Conservation (phyloP, 2,888 invertebrate species). For the Caenorhabditis zanzibari region DNA sequence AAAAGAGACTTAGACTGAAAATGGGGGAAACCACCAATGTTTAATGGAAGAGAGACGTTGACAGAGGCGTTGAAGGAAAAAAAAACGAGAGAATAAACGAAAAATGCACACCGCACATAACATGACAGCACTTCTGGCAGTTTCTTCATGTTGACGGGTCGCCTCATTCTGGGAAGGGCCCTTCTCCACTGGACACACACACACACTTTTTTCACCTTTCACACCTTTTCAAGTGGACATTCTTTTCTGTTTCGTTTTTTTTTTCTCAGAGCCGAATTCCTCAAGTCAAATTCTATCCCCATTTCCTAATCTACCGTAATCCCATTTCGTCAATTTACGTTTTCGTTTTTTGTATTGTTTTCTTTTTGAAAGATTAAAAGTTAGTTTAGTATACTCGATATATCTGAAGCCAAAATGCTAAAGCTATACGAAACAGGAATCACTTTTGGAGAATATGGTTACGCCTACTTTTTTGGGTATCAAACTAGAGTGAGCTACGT, state of each 20-base stretch:
- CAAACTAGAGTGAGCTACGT: no score
- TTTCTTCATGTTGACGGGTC: slow-evolving; percentile 57
- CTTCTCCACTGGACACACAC: slow-evolving; percentile 33
- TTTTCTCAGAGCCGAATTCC: neutral
- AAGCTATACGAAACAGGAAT: neutral
- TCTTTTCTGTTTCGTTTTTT: slow-evolving; percentile 20
- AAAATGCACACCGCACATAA: slow-evolving; percentile 65
- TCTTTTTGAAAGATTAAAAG: neutral
- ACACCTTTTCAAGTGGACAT: slow-evolving; percentile 46
- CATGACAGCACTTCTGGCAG: slow-evolving; percentile 56
- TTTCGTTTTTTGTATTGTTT: neutral
- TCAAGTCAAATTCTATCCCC: no score
- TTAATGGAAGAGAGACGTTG: slow-evolving; percentile 31
- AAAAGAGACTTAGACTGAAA: slow-evolving; percentile 54
- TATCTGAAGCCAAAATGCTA: slow-evolving; percentile 7
- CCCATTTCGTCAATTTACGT: neutral
- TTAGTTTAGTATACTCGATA: neutral
- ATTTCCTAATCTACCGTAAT: slow-evolving; percentile 32
- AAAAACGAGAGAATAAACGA: slow-evolving; percentile 63
- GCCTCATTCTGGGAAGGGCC: slow-evolving; percentile 44
- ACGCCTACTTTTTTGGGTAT: no score
- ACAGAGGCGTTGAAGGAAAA: slow-evolving; percentile 25
- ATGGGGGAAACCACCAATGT: slow-evolving; percentile 31
- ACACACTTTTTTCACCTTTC: slow-evolving; percentile 41
- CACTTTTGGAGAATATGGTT: neutral